These are phyloP conservation scores for Pandion haliaetus DNA, from an alignment of 2,113 vertebrate species.

Conservation along the genomic window DNA sequence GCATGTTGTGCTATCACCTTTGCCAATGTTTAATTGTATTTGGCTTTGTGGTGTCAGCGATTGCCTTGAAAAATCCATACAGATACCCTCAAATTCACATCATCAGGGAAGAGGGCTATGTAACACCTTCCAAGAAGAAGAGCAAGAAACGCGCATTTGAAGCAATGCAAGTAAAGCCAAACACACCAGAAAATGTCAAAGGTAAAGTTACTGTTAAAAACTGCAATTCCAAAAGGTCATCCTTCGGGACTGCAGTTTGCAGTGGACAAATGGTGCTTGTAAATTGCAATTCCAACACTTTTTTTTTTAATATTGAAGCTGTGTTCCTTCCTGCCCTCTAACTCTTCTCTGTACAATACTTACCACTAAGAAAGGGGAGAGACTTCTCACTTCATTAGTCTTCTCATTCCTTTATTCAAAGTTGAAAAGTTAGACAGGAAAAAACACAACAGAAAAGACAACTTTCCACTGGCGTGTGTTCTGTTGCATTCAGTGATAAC, in stretches of 20 bases:
- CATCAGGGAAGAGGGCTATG: neutral
- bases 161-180: neutral
- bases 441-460: neutral
- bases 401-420: neutral
- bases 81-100: neutral
- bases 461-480: neutral
- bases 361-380: neutral
- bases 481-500: neutral
- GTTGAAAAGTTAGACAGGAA: neutral
- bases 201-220: neutral
- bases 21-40: neutral
- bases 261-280: neutral
- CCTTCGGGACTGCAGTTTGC: neutral
- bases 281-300: neutral
- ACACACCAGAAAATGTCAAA: neutral
- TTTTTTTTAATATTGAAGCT: neutral
- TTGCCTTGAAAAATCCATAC: neutral
- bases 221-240: neutral
- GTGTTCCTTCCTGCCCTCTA: neutral
- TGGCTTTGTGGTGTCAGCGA: neutral
- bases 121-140: neutral
- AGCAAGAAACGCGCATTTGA: fast-evolving
- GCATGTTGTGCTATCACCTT: fast-evolving
- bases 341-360: neutral
- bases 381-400: fast-evolving